Base-by-base conservation (phyloP, 2,888 invertebrate genomes). In the Eurois occulta region DNA sequence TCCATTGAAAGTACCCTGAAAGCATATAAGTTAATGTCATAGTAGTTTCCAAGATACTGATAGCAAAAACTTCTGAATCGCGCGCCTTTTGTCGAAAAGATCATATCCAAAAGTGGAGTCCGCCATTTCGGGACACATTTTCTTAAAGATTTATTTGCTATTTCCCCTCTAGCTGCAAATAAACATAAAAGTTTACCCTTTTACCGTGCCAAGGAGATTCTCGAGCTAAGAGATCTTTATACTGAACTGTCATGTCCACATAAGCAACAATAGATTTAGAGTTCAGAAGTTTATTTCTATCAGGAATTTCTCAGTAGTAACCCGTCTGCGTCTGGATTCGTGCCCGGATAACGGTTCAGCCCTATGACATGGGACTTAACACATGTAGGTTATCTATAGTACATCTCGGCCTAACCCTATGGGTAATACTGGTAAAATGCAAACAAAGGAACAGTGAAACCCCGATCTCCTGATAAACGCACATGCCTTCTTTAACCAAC, bases 161-260 rank as follows among this genome's bases (percentile, higher is more conserved):
- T 78, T 78, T 78, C 68, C 24, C 38, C 24, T 13, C 46, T 43
- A 74, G 52, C 66, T 80, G 62, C 67, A 65, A 68, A 84, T 86
- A 82, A 78, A 72, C 55, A 65, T 79, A 66, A 77, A 77, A 77
- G 77, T 87, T 70, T 70, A 80, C 70, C 80, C 74, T 86, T 80
- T 75, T 68, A 68, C 60, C 13, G 38, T 71, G 35, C 69, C 68
- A 62, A 32, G 21, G 46, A 38, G 67, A n/a, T 43, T 65, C 48
- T 69, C 16, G 48, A 41, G 65, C 43, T 62, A 48, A 48, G 69
- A 84, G 48, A 72, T 75, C 46, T 75, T 72, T 75, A 55, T 73
- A 46, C 38, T 24, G 11, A 72, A 28, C 38, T 74, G 46, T 62
- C n/a, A 21, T 52, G 41, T 21, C 6, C 24, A 52, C n/a, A 16